Conservation (phyloP, 2,113 vertebrate genomes). For the Caloenas nicobarica region DNA sequence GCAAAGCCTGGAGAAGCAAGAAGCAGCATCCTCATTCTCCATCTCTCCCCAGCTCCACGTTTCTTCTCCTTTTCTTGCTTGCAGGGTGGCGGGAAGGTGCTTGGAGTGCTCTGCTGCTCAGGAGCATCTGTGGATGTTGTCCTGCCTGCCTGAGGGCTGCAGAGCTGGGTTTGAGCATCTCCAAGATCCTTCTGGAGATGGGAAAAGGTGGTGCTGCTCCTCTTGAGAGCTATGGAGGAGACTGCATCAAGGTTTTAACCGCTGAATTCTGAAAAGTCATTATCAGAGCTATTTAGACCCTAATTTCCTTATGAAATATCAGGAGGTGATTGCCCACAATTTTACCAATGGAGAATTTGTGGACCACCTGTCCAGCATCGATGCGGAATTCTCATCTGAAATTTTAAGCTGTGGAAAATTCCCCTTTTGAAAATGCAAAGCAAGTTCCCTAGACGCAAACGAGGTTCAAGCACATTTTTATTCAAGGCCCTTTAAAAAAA, state of each 20-base stretch:
- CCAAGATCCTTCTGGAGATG: neutral
- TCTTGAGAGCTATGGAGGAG: too few species aligned
- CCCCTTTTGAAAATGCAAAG: neutral
- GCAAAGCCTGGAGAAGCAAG: neutral
- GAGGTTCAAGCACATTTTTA: accelerated
- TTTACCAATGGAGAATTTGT: neutral
- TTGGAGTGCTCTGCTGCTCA: neutral
- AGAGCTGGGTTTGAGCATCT: neutral
- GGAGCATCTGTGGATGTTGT: neutral
- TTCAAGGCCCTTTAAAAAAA: neutral
- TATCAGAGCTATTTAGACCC: neutral
- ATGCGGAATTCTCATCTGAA: neutral
- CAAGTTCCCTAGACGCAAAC: neutral
- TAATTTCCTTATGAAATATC: neutral
- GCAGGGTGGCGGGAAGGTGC: too few species aligned
- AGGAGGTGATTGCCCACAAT: neutral
- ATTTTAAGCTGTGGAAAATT: neutral
- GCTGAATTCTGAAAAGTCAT: neutral
- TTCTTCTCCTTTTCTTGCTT: neutral
- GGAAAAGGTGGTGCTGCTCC: too few species aligned
- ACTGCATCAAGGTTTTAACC: too few species aligned
- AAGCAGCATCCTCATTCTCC: neutral
- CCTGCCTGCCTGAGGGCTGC: neutral
- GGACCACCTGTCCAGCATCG: neutral
- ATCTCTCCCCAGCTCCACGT: accelerated